Evolutionary conservation across 2,797 vertebrate genomes (phyloP), one percentile per base, ranked within the genome.

Genomic region (Chelmon rostratus): DNA sequence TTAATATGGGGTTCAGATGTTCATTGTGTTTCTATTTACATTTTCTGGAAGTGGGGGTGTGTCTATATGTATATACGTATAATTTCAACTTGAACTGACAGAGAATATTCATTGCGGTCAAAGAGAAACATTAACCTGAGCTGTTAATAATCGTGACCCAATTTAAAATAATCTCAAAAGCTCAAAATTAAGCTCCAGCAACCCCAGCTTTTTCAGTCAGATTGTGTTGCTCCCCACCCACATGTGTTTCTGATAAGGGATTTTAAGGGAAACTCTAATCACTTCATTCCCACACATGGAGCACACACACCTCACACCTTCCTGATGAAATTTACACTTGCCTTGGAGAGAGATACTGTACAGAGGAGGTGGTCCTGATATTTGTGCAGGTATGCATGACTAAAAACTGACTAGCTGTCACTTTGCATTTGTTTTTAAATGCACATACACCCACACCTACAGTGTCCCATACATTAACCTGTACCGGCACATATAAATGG

Each of bases 261-360:
- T 63, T 74, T 49, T 25, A 42, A 71, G n/a, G 40, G 15, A 71
- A 75, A 56, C 16, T 47, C 18, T 76, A 58, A 75, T 69, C 11
- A 37, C 50, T 65, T 71, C n/a, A 62, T 68, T 81, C 25, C 63
- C 71, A 66, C 76, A 82, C 76, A 62, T 4, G 18, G 25, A 54
- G 61, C 52, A 16, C 49, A 42, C 40, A 75, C 25, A 50, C 49
- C 62, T 80, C 67, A 49, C 80, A 62, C 40, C 73, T 63, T 59
- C 37, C 21, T 52, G 40, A 57, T 67, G 47, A 53, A 50, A 76
- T 74, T 69, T 38, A 53, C 53, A 82, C 70, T 64, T 68, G 63
- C 40, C 25, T 67, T 37, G 52, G 70, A 65, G 47, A 44, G 44
- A 72, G 73, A 62, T 15, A 31, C 21, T 44, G 25, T 4, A 50